Evolutionary conservation across 1,140 invertebrate species (phyloP), one percentile per base, ranked within the genome.

Genomic region (Plodia interpunctella): DNA sequence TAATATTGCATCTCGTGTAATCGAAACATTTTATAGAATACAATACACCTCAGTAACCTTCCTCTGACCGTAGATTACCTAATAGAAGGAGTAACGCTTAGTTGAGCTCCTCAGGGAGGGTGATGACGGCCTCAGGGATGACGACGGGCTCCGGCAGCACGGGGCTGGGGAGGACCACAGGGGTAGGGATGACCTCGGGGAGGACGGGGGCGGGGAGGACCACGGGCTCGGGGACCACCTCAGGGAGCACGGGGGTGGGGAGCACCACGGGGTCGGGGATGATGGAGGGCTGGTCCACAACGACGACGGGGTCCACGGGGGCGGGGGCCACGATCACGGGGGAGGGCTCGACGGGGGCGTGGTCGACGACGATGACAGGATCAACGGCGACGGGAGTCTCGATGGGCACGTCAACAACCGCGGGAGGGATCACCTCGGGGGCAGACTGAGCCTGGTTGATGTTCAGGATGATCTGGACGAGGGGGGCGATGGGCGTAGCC

Each of bases 381-480:
- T 59, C 56, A 19, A 51, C 49, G 2, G 18, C 49, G 51, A 61
- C 56, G 28, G 59, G 21, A 1, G 57, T 32, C n/a, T 54, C 54
- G 10, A 35, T 13, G 38, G 18, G 20, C 9, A 21, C 13, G 3
- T 28, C 20, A 30, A 50, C 50, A 13, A 57, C 35, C 6, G 35
- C 52, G 32, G 32, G 30, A 32, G 55, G 28, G 32, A 53, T 13
- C 11, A n/a, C 56, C 15, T 38, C 30, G 35, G 63, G 53, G 25
- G 28, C 56, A 49, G 52, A 30, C 25, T 20, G 38, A 25, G 58
- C 58, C 28, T 62, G 52, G 55, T 62, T 57, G 58, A 66, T 55
- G 60, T 66, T 66, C 65, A 66, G 32, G 57, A 66, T 63, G 60
- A 66, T 66, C 56, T 69, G 63, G 1, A 63, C 60, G 19, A 63